Evolutionary conservation across 2,113 vertebrate species (phyloP), one percentile per base, ranked within the genome.

Genomic region (Cygnus buccinator): DNA sequence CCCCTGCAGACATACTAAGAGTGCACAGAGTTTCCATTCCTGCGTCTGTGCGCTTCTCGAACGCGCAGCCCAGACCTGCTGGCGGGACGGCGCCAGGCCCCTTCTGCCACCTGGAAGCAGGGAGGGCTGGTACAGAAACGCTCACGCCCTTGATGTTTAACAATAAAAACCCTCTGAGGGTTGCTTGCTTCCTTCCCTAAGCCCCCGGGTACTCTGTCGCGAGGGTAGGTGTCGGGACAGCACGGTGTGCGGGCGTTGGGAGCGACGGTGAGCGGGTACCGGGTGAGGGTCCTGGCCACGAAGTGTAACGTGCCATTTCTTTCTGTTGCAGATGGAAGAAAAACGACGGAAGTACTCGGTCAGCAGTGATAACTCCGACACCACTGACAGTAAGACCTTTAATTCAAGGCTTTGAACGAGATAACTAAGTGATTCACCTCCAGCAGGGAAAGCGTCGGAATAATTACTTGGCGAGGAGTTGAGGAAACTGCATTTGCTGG

Each of bases 341-440:
- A 99, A 99, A 98, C 98, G 98, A 97, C 98, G 99, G 96, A 99
- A 99, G 98, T 99, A 99, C 97, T 99, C 99, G 94, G 98, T 99
- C 95, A 99, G 99, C 98, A 99, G 99, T 95, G 99, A 99, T 96
- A 99, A 99, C 98, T 99, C 99, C 7, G 99, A 99, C 98, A 99
- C 99, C 98, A 99, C 99, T 91, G 99, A 99, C 98, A 99, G 99
- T 99, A 98, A 99, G 99, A 90, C 95, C 89, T 97, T 97, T 94
- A 81, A 89, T 92, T 86, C 73, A 63, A 94, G 94, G 67, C 86
- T 96, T 97, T 93, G 71, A 87, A 87, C 5, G 33, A 94, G 94
- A 93, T 89, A 95, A 91, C 93, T 89, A 83, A 94, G 63, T 43
- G 15, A 86, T 93, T 96, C 90, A 96, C 84, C 90, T 97, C 63